Percentiles rank a stretch among this genome's conserved stretches.
phyloP scores from a whole-genome alignment of 2,113 vertebrate genomes.

The Illadopsis cleaveri region DNA sequence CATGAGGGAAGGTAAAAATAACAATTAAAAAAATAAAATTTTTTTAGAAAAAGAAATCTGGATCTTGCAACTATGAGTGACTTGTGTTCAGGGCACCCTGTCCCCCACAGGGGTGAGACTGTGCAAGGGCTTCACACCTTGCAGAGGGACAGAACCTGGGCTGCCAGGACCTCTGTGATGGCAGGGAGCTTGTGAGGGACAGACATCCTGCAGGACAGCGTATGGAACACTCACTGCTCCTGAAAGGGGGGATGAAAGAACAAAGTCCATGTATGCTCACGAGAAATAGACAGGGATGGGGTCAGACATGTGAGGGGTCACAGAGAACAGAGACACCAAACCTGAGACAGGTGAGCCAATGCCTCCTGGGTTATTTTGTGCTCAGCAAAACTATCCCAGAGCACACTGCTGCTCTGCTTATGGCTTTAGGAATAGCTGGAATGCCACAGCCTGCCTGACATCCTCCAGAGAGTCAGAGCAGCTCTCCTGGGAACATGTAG shows the following conservation, averaged over 20 bases:
- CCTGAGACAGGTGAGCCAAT: not conserved
- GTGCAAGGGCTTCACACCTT: not conserved
- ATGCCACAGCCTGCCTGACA: not conserved
- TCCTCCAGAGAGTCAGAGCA: not conserved
- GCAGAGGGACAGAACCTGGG: not conserved
- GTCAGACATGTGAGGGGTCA: not conserved
- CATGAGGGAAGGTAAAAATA: not conserved
- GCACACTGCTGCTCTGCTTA: not conserved
- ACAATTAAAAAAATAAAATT: too few species aligned
- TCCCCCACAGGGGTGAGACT: not conserved
- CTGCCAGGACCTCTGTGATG: not conserved
- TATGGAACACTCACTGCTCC: not conserved
- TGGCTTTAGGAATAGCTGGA: not conserved
- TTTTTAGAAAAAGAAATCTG: not conserved
- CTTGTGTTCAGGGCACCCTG: not conserved
- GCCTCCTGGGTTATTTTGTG: not conserved
- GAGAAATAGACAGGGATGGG: not conserved
- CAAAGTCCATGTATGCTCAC: not conserved
- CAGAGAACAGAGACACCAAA: not conserved
- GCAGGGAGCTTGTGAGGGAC: not conserved
- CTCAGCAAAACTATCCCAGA: not conserved
- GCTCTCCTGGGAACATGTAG: not conserved
- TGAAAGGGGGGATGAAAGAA: not conserved
- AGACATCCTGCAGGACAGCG: not conserved
- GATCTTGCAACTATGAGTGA: not conserved